Conservation (phyloP, 2,888 invertebrate genomes). For the Strigamia crassipes region DNA sequence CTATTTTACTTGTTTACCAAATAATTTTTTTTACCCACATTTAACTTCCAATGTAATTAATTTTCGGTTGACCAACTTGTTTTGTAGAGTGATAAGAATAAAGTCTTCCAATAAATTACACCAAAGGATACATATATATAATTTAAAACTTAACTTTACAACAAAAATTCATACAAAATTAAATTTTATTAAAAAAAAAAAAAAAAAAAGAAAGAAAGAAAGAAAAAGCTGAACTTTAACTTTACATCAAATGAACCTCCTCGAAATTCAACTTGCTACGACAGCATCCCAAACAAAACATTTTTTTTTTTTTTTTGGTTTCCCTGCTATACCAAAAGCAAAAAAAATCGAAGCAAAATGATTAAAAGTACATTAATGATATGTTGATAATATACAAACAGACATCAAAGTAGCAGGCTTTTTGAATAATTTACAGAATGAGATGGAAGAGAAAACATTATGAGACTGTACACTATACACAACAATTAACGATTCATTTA, state of each 20-base stretch:
- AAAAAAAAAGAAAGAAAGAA: no score
- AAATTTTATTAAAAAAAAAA: neutral
- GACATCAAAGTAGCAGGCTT: slow-evolving; percentile 5
- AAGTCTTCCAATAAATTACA: no score
- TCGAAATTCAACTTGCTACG: neutral
- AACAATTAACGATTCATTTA: slow-evolving; percentile 2
- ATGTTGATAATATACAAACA: slow-evolving; percentile 32
- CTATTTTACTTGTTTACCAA: no score
- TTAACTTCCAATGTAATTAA: no score
- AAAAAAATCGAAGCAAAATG: neutral
- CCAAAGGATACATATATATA: no score
- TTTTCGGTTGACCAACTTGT: no score
- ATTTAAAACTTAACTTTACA: neutral
- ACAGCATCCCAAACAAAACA: neutral
- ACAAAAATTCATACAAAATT: neutral
- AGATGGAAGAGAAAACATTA: slow-evolving; percentile 10
- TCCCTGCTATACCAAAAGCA: neutral
- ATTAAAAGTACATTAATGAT: neutral
- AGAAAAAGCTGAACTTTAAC: neutral
- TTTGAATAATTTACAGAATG: slow-evolving; percentile 19
- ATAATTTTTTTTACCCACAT: no score
- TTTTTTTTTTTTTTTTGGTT: neutral
- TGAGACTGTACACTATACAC: slow-evolving; percentile 38
- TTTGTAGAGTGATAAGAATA: no score
- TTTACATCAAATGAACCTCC: slow-evolving; percentile 6